Percentiles rank a stretch among this genome's conserved stretches.
Evolutionary conservation across 2,888 invertebrate genomes (phyloP).

Genomic region (Eristalinus sepulchralis): DNA sequence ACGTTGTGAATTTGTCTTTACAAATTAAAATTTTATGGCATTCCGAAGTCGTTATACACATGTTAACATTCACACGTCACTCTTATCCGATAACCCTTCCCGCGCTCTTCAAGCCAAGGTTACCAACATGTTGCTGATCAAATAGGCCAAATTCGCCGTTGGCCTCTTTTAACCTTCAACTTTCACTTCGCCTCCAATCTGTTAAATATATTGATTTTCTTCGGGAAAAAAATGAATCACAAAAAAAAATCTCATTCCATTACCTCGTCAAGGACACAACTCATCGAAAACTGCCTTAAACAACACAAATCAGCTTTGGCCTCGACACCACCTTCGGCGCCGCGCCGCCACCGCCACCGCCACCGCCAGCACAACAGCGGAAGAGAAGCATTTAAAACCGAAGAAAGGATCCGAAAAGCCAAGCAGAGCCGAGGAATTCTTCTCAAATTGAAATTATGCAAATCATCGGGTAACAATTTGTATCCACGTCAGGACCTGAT

Average conservation of each 20-base stretch:
- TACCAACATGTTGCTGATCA: neutral
- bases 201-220: neutral
- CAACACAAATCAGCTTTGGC: slow-evolving; percentile 30
- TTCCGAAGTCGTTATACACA: too few species aligned
- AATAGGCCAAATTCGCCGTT: neutral
- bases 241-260: slow-evolving; percentile 15
- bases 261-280: slow-evolving; percentile 26
- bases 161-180: neutral
- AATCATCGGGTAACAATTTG: slow-evolving; percentile 74
- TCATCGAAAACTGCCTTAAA: slow-evolving; percentile 12
- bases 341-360: neutral
- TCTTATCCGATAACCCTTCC: neutral
- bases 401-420: slow-evolving; percentile 13
- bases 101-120: neutral
- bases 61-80: too few species aligned
- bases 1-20: too few species aligned
- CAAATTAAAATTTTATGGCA: too few species aligned
- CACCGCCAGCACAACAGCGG: neutral
- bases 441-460: slow-evolving; percentile 73
- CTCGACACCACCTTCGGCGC: neutral
- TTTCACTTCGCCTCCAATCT: neutral
- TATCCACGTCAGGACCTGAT: slow-evolving; percentile 72
- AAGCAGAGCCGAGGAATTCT: slow-evolving; percentile 56
- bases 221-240: neutral
- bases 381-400: neutral